phyloP scores from a whole-genome alignment of 2,888 invertebrate species.

The Dicyrtoma fusca region DNA sequence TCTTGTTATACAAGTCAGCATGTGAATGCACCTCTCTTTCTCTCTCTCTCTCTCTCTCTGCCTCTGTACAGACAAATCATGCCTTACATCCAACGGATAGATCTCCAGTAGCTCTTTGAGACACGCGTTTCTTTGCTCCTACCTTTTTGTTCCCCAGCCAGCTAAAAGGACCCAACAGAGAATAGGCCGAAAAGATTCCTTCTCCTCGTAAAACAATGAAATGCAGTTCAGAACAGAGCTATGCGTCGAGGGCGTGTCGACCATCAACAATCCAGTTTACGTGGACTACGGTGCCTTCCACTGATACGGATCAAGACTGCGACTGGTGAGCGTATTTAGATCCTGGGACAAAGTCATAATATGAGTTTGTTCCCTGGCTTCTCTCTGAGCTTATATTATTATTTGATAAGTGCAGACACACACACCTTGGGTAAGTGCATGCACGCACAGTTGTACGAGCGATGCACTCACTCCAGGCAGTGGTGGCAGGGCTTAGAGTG shows the following conservation, averaged over 20 bases:
- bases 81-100: conserved; percentile 2
- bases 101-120: conserved; percentile 15
- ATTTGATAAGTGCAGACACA: neutral
- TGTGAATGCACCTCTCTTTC: neutral
- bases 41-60: too few species aligned
- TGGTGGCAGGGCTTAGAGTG: too few species aligned
- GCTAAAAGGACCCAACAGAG: conserved; percentile 5
- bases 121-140: conserved; percentile 18
- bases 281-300: conserved; percentile 27
- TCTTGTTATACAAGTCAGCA: conserved; percentile 7
- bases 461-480: too few species aligned
- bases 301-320: conserved; percentile 29
- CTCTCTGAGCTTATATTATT: neutral
- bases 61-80: neutral
- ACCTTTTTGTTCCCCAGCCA: conserved; percentile 8
- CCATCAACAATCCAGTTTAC: conserved; percentile 37
- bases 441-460: neutral
- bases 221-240: conserved; percentile 36
- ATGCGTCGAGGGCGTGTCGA: conserved; percentile 37
- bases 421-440: neutral
- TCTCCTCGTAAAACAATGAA: conserved; percentile 17
- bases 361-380: too few species aligned
- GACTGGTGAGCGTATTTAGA: conserved; percentile 14
- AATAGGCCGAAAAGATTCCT: neutral
- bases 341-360: neutral